phyloP scores from a whole-genome alignment of 2,888 invertebrate genomes.

The Venusia cambrica region DNA sequence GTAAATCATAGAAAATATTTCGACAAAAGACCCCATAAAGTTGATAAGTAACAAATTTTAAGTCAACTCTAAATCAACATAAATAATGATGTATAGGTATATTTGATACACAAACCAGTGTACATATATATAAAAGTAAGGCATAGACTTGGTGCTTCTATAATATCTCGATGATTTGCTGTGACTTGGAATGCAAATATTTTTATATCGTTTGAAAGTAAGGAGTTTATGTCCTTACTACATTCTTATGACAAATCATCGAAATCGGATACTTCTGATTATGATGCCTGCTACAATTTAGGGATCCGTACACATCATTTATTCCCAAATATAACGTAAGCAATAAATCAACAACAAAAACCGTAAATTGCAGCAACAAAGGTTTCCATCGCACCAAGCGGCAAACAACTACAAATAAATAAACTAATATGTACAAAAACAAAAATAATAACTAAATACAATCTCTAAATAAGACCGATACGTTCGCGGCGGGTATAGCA shows the following conservation, averaged over 20 bases:
- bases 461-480: slow-evolving; percentile 19
- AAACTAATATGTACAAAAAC: slow-evolving; percentile 32
- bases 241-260: slow-evolving; percentile 2
- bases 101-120: slow-evolving; percentile 64
- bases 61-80: slow-evolving; percentile 27
- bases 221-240: no score
- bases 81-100: slow-evolving; percentile 35
- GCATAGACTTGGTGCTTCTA: slow-evolving; percentile 25
- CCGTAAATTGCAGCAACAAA: slow-evolving; percentile 7
- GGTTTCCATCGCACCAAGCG: slow-evolving; percentile 15
- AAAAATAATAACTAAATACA: slow-evolving; percentile 28
- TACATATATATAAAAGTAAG: slow-evolving; percentile 53
- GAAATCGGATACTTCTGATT: neutral
- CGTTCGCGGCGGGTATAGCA: no score
- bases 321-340: slow-evolving; percentile 6
- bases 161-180: slow-evolving; percentile 23
- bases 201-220: no score
- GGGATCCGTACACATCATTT: slow-evolving; percentile 2
- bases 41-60: slow-evolving; percentile 22
- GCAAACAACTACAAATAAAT: slow-evolving; percentile 30
- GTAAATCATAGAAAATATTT: slow-evolving; percentile 1
- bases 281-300: slow-evolving; percentile 9
- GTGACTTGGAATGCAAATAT: no score
- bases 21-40: slow-evolving; percentile 10
- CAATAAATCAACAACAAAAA: slow-evolving; percentile 5